Base-by-base conservation (phyloP, 2,888 invertebrate species). In the Tyria jacobaeae region DNA sequence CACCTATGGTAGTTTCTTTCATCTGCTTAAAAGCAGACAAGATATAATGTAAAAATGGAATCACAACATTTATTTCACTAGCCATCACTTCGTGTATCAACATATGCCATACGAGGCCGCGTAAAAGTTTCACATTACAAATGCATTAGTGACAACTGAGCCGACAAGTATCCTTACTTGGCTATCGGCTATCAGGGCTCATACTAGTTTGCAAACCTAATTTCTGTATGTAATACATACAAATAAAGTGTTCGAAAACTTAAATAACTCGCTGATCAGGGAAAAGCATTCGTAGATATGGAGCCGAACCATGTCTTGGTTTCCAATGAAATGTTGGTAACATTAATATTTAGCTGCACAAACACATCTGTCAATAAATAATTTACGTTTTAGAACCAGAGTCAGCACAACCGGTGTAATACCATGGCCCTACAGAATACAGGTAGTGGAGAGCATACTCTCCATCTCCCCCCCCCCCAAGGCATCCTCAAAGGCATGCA, bases 131-230 rank as follows among this genome's bases (percentile, higher is more conserved):
- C 57, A 51, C 56, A 69, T 73, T 68, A 66, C 75, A 60, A 68
- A 75, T 71, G 68, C 62, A 60, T 63, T 61, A 57, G 63, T 37
- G 55, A 48, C 70, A 49, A 48, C 63, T 34, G 25, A 57, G 35
- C 49, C 35, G 48, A 49, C 50, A 12, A 44, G 41, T 34, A 12
- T 10, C 68, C 71, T 17, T 65, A 77, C 62, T 78, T 50, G 84
- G 81, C 83, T 84, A 84, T 83, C 84, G 58, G 0, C n/a, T 70
- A 83, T 82, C 82, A 64, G 35, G 69, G 73, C 73, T 70, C 71
- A 68, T 64, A 60, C 56, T 74, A 61, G 70, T 85, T 84, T 80
- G 84, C 84, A 84, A 85, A 79, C 76, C 84, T 81, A 85, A 84
- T 85, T 78, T 58, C 67, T 72, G 83, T 69, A 82, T 81, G 78